Base-by-base conservation (phyloP, 2,888 invertebrate species). In the Leptodirus hochenwartii region DNA sequence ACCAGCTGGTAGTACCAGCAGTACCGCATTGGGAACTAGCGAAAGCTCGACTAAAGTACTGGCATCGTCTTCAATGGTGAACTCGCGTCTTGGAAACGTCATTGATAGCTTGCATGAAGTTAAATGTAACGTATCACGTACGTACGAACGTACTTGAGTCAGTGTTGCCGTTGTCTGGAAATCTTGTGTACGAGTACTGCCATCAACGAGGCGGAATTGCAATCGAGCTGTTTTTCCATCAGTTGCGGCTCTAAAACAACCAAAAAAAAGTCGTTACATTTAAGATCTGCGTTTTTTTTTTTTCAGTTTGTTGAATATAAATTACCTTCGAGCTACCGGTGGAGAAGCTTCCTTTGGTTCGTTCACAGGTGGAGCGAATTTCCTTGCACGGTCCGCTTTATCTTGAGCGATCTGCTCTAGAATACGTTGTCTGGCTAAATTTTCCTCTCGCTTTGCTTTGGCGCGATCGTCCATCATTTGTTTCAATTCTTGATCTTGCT, bases 201-300 rank as follows among this genome's bases (percentile, higher is more conserved):
- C 90, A 51, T 82, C 78, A 0, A 88, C 81, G 39, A 88, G 49
- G 43, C 81, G 75, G 50, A 91, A 85, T 58, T 90, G 90, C 22
- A 93, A 68, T 30, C 84, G 65, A 0, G 81, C 65, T 22, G 56
- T 51, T 37, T 68, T 62, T 31, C 58, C 37, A 17, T 41, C 37
- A 5, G 36, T 34, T 6, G 35, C 29, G 16, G 26, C 37, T n/a
- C n/a, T n/a, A n/a, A n/a, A n/a, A n/a, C n/a, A n/a, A n/a, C n/a
- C n/a, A n/a, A n/a, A n/a, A n/a, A n/a, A n/a, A n/a, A n/a, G n/a
- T n/a, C n/a, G n/a, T n/a, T n/a, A n/a, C n/a, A n/a, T n/a, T n/a
- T n/a, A n/a, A n/a, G n/a, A n/a, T n/a, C n/a, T n/a, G n/a, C n/a
- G n/a, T n/a, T n/a, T n/a, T n/a, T n/a, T n/a, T n/a, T n/a, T n/a